phyloP scores from a whole-genome alignment of 37 sponge, comb jelly and placozoan species.

The Agelas oroides region DNA sequence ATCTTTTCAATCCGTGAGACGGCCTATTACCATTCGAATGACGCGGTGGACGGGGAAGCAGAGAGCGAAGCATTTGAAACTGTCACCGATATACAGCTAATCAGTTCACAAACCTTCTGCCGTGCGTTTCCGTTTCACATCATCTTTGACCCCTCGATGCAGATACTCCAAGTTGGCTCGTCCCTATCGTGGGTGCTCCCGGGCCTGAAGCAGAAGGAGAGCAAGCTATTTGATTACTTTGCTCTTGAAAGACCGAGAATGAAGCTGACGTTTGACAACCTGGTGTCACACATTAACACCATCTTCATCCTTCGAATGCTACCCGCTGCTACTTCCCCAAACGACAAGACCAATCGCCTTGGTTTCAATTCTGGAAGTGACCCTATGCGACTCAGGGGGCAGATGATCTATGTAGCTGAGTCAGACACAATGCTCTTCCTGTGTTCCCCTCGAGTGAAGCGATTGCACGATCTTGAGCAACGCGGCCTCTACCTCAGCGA shows the following conservation, averaged over 20 bases:
- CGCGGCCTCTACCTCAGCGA: slow-evolving; percentile 88
- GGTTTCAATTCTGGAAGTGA: slow-evolving; percentile 20
- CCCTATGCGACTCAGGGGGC: slow-evolving; percentile 81
- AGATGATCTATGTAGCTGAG: slow-evolving; percentile 84
- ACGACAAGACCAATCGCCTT: background rate
- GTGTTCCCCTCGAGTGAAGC: slow-evolving; percentile 87
- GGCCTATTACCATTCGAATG: slow-evolving; percentile 5
- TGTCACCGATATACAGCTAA: slow-evolving; percentile 20
- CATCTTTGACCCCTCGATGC: slow-evolving; percentile 68
- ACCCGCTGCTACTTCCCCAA: background rate
- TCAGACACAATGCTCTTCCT: slow-evolving; percentile 80
- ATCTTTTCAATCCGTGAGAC: slow-evolving; percentile 62
- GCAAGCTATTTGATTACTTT: slow-evolving; percentile 51
- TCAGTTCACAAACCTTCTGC: slow-evolving; percentile 73
- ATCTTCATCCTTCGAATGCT: slow-evolving; percentile 76
- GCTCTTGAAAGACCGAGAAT: slow-evolving; percentile 70
- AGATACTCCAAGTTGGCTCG: slow-evolving; percentile 70
- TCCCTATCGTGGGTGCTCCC: slow-evolving; percentile 60
- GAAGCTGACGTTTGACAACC: slow-evolving; percentile 62
- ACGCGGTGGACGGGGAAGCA: background rate
- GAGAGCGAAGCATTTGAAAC: background rate
- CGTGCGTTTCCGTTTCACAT: slow-evolving; percentile 88
- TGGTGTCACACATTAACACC: slow-evolving; percentile 86
- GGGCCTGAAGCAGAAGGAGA: background rate
- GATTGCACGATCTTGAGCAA: slow-evolving; percentile 76